These are phyloP conservation scores for Blastomussa wellsi DNA, from an alignment of 92 coral and sea anemone genomes.

Conservation along the genomic window DNA sequence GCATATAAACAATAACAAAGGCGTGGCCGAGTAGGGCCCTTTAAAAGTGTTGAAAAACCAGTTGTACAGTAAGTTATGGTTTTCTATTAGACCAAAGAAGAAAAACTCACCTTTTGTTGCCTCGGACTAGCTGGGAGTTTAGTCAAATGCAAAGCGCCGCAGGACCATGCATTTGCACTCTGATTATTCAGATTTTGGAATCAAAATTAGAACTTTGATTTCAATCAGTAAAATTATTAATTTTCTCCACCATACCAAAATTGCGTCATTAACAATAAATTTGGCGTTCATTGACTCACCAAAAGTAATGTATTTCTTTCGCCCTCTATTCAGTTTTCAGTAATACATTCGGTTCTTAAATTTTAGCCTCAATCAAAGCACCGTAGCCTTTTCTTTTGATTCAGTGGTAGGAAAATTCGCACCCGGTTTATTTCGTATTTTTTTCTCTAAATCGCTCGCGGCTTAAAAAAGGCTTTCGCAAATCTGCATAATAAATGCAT, in stretches of 20 bases:
- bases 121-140: not conserved
- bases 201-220: not conserved
- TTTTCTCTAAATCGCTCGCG: not conserved
- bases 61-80: not conserved
- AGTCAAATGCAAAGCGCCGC: not conserved
- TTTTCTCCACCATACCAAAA: not conserved
- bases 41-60: no score
- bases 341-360: not conserved
- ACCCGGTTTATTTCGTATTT: not conserved
- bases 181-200: not conserved
- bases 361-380: not conserved
- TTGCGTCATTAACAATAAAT: not conserved
- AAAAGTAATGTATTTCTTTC: not conserved
- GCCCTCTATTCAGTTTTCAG: not conserved
- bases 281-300: not conserved
- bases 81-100: not conserved
- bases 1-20: no score
- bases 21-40: no score
- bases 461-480: not conserved
- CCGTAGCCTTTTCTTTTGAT: not conserved
- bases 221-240: not conserved
- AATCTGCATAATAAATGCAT: not conserved
- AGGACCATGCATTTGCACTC: not conserved
- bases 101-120: not conserved
- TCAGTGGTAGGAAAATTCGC: not conserved